Percentiles rank a stretch among this genome's conserved stretches.
phyloP scores from a whole-genome alignment of 2,888 invertebrate species.

The Dilophus febrilis region DNA sequence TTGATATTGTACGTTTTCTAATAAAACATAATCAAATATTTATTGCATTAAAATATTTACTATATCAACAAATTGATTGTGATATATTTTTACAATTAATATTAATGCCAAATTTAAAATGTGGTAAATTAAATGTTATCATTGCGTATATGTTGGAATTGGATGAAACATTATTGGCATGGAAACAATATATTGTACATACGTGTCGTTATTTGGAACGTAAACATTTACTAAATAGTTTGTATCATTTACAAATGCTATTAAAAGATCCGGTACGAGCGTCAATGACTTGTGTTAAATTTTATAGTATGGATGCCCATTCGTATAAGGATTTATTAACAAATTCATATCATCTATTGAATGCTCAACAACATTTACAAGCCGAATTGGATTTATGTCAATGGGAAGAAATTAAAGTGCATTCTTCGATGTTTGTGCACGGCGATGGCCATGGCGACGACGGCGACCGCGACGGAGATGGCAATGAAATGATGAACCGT shows the following conservation, averaged over 20 bases:
- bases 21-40: conserved; percentile 51
- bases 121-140: conserved; percentile 41
- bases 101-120: conserved; percentile 48
- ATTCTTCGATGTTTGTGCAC: not conserved
- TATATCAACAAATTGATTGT: conserved; percentile 46
- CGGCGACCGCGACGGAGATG: no score
- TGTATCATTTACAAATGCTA: conserved; percentile 55
- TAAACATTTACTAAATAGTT: conserved; percentile 46
- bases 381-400: conserved; percentile 39
- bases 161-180: conserved; percentile 47
- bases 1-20: conserved; percentile 57
- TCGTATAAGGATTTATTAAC: conserved; percentile 37
- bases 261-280: conserved; percentile 59
- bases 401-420: conserved; percentile 24
- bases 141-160: conserved; percentile 45
- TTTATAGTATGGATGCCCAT: conserved; percentile 45
- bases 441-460: no score
- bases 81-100: conserved; percentile 57
- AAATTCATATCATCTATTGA: conserved; percentile 34
- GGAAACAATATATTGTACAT: conserved; percentile 53
- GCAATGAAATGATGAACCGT: no score
- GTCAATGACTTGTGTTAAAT: conserved; percentile 60
- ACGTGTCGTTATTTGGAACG: conserved; percentile 55
- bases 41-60: conserved; percentile 51
- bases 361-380: conserved; percentile 47